Percentiles rank a stretch among this genome's conserved stretches.
phyloP scores from a whole-genome alignment of 2,888 invertebrate species.

The Acrobasis consociella region DNA sequence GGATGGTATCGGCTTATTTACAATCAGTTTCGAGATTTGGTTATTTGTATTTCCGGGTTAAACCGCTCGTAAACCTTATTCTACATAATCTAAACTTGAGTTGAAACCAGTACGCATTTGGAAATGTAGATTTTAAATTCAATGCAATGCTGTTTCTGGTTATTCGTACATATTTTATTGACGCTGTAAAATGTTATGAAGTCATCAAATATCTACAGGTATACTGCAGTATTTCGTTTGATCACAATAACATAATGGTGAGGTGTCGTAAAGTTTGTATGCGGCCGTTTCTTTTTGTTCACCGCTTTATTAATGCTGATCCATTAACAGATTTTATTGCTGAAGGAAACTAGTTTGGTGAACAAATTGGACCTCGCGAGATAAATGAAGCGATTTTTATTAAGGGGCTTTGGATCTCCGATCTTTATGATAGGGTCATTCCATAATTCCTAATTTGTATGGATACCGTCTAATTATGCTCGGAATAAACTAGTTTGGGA shows the following conservation, averaged over 20 bases:
- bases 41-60: conserved; percentile 35
- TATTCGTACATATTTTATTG: conserved; percentile 23
- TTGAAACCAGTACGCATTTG: background rate
- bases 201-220: conserved; percentile 40
- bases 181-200: conserved; percentile 46
- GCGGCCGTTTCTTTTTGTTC: conserved; percentile 57
- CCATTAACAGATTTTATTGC: conserved; percentile 73
- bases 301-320: conserved; percentile 67
- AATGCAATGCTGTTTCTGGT: conserved; percentile 7
- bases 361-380: conserved; percentile 65
- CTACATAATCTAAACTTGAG: background rate
- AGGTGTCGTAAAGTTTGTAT: conserved; percentile 59
- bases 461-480: conserved; percentile 46
- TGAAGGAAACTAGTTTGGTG: conserved; percentile 55
- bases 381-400: conserved; percentile 64
- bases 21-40: conserved; percentile 32
- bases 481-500: conserved; percentile 39
- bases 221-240: conserved; percentile 49
- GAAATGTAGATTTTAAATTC: conserved; percentile 8
- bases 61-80: conserved; percentile 9
- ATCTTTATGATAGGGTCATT: conserved; percentile 56
- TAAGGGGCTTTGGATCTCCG: conserved; percentile 46
- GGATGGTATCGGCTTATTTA: conserved; percentile 34
- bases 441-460: conserved; percentile 49
- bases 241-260: conserved; percentile 50